A percentile compares a stretch with the other conserved stretches of the same genome.
These are phyloP conservation scores for Crocallis elinguaria DNA, from an alignment of 2,888 invertebrate genomes.

Conservation along the genomic window DNA sequence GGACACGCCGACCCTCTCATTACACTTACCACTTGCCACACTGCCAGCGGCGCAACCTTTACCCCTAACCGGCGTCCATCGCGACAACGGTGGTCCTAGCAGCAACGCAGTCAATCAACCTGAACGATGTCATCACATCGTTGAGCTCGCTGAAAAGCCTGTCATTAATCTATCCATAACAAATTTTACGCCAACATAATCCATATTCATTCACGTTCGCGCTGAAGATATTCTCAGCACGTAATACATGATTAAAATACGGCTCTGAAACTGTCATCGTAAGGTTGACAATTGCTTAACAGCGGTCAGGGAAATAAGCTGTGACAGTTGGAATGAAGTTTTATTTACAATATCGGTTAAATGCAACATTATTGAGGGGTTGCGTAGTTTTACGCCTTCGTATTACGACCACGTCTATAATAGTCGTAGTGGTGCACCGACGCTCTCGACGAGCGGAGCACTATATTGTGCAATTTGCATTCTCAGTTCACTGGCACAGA, in stretches of 20 bases:
- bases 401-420: slow-evolving; percentile 38
- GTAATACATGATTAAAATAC: not conserved
- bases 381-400: slow-evolving; percentile 23
- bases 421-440: slow-evolving; percentile 39
- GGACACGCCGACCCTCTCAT: slow-evolving; percentile 72
- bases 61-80: slow-evolving; percentile 35
- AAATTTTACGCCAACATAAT: slow-evolving; percentile 26
- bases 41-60: slow-evolving; percentile 5
- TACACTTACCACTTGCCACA: slow-evolving; percentile 53
- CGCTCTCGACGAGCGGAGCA: slow-evolving; percentile 33
- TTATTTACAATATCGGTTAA: slow-evolving; percentile 22
- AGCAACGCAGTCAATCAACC: slow-evolving; percentile 35
- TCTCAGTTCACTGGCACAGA: slow-evolving; percentile 46
- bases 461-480: slow-evolving; percentile 48
- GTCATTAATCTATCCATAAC: slow-evolving; percentile 34
- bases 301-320: not conserved
- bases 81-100: slow-evolving; percentile 38
- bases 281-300: slow-evolving; percentile 7
- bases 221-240: slow-evolving; percentile 6
- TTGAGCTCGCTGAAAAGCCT: slow-evolving; percentile 32
- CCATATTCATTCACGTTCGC: slow-evolving; percentile 25
- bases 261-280: not conserved
- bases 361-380: slow-evolving; percentile 19
- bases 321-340: slow-evolving; percentile 8
- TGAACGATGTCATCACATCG: slow-evolving; percentile 38